Conservation (phyloP, 2,888 invertebrate genomes). For the Dyspetes luteomarginatus region DNA sequence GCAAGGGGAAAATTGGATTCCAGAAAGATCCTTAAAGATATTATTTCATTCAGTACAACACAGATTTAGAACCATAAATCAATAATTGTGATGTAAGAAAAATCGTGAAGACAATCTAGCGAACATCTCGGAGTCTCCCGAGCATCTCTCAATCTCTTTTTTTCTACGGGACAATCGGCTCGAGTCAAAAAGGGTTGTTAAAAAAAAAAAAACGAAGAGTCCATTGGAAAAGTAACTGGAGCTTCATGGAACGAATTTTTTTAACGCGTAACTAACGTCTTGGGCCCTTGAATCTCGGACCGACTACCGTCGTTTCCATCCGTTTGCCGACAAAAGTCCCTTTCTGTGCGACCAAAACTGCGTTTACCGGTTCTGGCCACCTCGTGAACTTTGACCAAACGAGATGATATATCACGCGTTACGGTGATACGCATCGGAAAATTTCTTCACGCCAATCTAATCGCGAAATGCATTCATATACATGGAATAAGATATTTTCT, state of each 20-base stretch:
- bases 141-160: conserved; percentile 23
- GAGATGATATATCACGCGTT: conserved; percentile 52
- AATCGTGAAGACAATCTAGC: background rate
- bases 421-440: conserved; percentile 7
- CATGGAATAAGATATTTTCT: conserved; percentile 38
- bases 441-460: conserved; percentile 46
- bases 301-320: background rate
- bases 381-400: background rate
- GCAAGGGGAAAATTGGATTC: too few relatives aligned
- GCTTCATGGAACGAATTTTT: conserved; percentile 77
- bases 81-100: conserved; percentile 6
- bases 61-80: background rate
- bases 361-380: too few relatives aligned
- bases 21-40: too few relatives aligned
- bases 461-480: conserved; percentile 12
- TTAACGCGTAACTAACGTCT: conserved; percentile 77
- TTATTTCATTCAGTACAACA: too few relatives aligned
- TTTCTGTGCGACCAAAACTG: conserved; percentile 27
- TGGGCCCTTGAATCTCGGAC: conserved; percentile 56
- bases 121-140: background rate
- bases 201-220: conserved; percentile 33
- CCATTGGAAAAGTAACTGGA: conserved; percentile 33
- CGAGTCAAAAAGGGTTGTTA: conserved; percentile 71
- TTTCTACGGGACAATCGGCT: conserved; percentile 34
- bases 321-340: conserved; percentile 51